Evolutionary conservation across 2,113 vertebrate genomes (phyloP), one percentile per base, ranked within the genome.

Genomic region (Ia io): DNA sequence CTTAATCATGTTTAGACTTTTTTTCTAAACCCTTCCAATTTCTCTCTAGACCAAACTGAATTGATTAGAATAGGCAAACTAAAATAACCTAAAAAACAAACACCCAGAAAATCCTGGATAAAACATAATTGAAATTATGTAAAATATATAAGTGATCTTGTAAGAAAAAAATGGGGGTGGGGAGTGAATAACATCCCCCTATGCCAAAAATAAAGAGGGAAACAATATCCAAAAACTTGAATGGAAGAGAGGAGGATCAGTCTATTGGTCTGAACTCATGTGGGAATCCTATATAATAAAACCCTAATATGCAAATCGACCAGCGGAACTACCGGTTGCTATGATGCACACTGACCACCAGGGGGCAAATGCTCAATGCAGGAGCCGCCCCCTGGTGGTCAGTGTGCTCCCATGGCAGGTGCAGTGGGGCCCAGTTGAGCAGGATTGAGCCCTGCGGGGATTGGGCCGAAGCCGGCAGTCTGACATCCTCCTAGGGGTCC

Each of bases 81-180:
- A 63, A 93, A 84, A 61, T 80, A 79, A 77, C 49, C 16, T 90
- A 51, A 88, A 92, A 84, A 71, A 32, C 5, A 70, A 65, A 67
- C 5, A 44, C 2, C 3, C 73, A 25, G 4, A 63, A 87, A 42
- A 70, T 59, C 12, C 40, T 90, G 42, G 9, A 10, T 37, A 84
- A 95, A 67, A 85, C 8, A 78, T 14, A 88, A 61, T 2, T 56
- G 25, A 91, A 76, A 83, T 73, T 59, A 67, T 35, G 30, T 74
- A 86, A 37, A 44, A 78, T 18, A 5, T 59, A 44, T n/a, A 89
- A 71, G 49, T 44, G 32, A 40, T 13, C 59, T 80, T 77, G 0
- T 49, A 2, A 51, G 37, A 9, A n/a, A 25, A 25, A 92, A 44
- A 63, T 3, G 11, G 30, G 6, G 4, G 7, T 4, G 4, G 16